phyloP scores from a whole-genome alignment of 2,113 vertebrate species.

The Pipra filicauda region DNA sequence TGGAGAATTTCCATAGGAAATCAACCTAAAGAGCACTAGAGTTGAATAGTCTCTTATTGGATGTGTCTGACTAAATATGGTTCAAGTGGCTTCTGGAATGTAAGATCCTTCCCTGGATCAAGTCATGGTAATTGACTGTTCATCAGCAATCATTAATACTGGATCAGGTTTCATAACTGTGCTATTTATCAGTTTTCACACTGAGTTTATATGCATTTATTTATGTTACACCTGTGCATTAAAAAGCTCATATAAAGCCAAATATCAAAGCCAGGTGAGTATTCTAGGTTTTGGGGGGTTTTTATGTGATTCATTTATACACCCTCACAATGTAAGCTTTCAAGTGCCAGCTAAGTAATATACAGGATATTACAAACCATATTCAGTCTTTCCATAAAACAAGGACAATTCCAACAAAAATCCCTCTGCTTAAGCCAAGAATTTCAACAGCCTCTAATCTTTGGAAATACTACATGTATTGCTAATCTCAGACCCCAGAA shows the following conservation, averaged over 20 bases:
- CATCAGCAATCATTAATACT: not conserved
- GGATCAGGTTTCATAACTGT: not conserved
- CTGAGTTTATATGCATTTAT: not conserved
- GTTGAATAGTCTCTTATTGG: conserved; percentile 4
- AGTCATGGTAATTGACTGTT: not conserved
- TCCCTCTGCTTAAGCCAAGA: not conserved
- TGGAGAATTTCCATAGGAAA: conserved; percentile 20
- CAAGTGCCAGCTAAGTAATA: not conserved
- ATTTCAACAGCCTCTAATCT: not conserved
- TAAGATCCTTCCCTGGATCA: not conserved
- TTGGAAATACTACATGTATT: not conserved
- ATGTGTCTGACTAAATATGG: conserved; percentile 18
- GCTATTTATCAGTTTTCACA: not conserved
- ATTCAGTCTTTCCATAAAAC: not conserved
- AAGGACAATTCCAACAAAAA: not conserved
- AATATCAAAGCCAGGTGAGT: not conserved
- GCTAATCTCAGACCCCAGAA: not conserved
- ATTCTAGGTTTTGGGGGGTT: not conserved
- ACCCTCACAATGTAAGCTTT: not conserved
- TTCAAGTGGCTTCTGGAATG: conserved; percentile 4
- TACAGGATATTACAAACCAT: not conserved
- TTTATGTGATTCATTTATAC: not conserved
- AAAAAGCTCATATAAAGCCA: not conserved
- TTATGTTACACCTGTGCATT: not conserved
- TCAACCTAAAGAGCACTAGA: not conserved